Evolutionary conservation across 2,113 vertebrate species (phyloP).

Genomic region (Psophia crepitans): DNA sequence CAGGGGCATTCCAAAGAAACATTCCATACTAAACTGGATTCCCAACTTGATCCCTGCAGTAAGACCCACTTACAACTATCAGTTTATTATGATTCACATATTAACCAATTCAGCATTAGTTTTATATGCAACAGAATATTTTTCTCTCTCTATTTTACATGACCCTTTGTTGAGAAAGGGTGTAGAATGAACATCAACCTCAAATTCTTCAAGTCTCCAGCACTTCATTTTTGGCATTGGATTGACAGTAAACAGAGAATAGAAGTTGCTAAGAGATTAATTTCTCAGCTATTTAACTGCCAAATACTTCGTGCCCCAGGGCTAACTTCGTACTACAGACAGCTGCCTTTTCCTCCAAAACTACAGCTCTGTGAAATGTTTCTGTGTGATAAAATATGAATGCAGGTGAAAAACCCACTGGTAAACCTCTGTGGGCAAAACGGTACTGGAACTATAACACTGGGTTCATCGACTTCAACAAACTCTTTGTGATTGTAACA

Average conservation of each 20-base stretch:
- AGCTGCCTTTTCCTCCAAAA: conserved; percentile 14
- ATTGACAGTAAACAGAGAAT: conserved; percentile 12
- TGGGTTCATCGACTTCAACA: not conserved
- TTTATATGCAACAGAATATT: not conserved
- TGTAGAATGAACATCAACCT: not conserved
- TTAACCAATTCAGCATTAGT: not conserved
- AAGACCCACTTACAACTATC: not conserved
- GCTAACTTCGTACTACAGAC: not conserved
- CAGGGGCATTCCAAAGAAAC: not conserved
- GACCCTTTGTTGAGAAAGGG: not conserved
- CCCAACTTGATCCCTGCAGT: not conserved
- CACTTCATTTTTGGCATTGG: not conserved
- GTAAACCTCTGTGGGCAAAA: not conserved
- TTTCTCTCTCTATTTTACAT: not conserved
- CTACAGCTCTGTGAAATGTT: not conserved
- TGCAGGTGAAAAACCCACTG: not conserved
- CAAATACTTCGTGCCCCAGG: conserved; percentile 1
- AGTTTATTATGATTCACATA: not conserved
- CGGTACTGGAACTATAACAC: not conserved
- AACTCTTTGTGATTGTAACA: not conserved
- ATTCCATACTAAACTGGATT: not conserved
- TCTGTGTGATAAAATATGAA: conserved; percentile 31
- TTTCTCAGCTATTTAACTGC: conserved; percentile 20
- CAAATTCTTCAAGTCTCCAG: not conserved
- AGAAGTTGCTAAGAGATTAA: conserved; percentile 17